These are phyloP conservation scores for Galeruca laticollis DNA, from an alignment of 2,888 invertebrate species.

Conservation along the genomic window DNA sequence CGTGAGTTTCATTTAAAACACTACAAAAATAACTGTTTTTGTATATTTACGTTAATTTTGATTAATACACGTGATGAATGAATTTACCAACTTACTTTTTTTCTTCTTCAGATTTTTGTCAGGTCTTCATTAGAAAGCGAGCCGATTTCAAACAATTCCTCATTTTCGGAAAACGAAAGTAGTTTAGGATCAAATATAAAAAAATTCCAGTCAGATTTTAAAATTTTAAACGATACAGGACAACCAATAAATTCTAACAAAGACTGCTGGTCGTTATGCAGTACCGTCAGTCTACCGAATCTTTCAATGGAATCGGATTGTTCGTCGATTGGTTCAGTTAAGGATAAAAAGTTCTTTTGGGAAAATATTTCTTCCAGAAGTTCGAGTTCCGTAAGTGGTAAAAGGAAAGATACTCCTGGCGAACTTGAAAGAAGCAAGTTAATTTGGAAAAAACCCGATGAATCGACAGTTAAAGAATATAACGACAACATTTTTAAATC, in stretches of 20 bases:
- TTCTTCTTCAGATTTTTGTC: slow-evolving; percentile 48
- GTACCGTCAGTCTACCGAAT: slow-evolving; percentile 51
- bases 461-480: background rate
- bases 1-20: too few relatives aligned
- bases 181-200: slow-evolving; percentile 27
- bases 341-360: slow-evolving; percentile 54
- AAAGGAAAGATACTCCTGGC: slow-evolving; percentile 12
- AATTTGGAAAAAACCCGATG: slow-evolving; percentile 44
- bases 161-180: slow-evolving; percentile 49
- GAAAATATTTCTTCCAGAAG: slow-evolving; percentile 50
- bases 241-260: slow-evolving; percentile 30
- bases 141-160: slow-evolving; percentile 42
- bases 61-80: too few relatives aligned
- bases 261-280: slow-evolving; percentile 37
- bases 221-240: slow-evolving; percentile 48
- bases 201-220: slow-evolving; percentile 35
- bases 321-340: slow-evolving; percentile 39
- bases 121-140: slow-evolving; percentile 39
- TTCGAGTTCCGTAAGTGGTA: slow-evolving; percentile 42
- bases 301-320: slow-evolving; percentile 44
- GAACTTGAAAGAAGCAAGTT: slow-evolving; percentile 32
- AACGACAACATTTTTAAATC: slow-evolving; percentile 40
- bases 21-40: too few relatives aligned
- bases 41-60: too few relatives aligned
- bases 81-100: too few relatives aligned